Conservation (phyloP, 2,113 vertebrate species). For the Lonchura striata region DNA sequence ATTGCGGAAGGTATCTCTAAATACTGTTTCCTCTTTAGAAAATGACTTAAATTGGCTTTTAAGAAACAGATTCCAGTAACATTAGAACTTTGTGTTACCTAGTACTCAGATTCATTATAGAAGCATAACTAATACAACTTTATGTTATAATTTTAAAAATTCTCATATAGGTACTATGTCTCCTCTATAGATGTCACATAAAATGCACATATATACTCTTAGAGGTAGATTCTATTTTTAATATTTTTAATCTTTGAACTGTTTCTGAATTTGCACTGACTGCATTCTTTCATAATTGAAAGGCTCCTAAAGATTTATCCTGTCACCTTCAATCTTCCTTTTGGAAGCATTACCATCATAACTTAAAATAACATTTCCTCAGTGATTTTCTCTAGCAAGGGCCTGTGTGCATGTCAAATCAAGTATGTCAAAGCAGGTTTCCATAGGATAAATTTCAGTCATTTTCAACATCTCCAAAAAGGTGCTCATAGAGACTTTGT, state of each 20-base stretch:
- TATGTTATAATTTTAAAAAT: neutral
- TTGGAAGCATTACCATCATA: conserved; percentile 42
- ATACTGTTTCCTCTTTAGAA: neutral
- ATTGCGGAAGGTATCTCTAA: neutral
- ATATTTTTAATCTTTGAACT: conserved; percentile 10
- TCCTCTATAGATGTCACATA: neutral
- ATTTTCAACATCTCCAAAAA: conserved; percentile 60
- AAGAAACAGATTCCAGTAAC: neutral
- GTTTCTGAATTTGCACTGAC: conserved; percentile 47
- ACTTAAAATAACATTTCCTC: conserved; percentile 67
- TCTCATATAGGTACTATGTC: neutral
- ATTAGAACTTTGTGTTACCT: neutral
- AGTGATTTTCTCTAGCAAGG: conserved; percentile 37
- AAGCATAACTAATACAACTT: neutral
- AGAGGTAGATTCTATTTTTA: neutral
- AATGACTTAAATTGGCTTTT: neutral
- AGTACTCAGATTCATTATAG: neutral
- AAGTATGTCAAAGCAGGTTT: conserved; percentile 66
- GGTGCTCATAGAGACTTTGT: conserved; percentile 29
- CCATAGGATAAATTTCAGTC: conserved; percentile 68
- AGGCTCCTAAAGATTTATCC: conserved; percentile 46
- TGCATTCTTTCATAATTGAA: conserved; percentile 49
- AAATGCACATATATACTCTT: neutral
- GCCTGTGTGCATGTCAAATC: conserved; percentile 63
- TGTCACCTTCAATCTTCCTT: conserved; percentile 46